These are phyloP conservation scores for Sclerurus mexicanus DNA, from an alignment of 2,113 vertebrate species.

Conservation along the genomic window DNA sequence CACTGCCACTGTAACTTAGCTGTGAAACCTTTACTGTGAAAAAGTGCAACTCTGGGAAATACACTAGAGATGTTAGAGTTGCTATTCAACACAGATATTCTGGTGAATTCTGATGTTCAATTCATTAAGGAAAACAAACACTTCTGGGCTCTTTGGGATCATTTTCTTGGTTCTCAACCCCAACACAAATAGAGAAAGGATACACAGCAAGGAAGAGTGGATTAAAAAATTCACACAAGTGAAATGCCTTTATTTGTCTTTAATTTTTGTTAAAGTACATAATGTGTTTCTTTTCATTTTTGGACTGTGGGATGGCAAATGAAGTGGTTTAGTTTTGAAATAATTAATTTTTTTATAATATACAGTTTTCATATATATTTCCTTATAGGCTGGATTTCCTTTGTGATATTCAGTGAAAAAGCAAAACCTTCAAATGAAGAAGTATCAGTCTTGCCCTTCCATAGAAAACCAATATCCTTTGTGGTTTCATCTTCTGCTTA, in stretches of 20 bases:
- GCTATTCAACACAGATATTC: not conserved
- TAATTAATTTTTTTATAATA: not conserved
- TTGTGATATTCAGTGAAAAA: slow-evolving; percentile 1
- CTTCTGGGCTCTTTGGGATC: not conserved
- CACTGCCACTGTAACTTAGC: not conserved
- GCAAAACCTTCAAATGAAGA: slow-evolving; percentile 35
- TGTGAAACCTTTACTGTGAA: not conserved
- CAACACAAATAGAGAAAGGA: not conserved
- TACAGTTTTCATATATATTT: not conserved
- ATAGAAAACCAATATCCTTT: slow-evolving; percentile 30
- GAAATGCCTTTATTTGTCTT: not conserved
- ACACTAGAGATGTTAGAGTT: not conserved
- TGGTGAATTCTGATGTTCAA: not conserved
- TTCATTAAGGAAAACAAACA: not conserved
- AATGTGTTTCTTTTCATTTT: not conserved
- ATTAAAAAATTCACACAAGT: not conserved
- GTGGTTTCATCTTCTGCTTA: slow-evolving; percentile 35
- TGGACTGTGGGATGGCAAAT: not conserved
- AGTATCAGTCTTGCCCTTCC: slow-evolving; percentile 13
- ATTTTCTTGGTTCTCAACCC: not conserved
- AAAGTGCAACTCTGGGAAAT: not conserved
- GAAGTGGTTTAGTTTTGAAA: not conserved
- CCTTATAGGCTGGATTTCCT: not conserved
- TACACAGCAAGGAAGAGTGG: not conserved
- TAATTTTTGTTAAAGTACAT: not conserved